Conservation (phyloP, 1,140 invertebrate genomes). For the Macrotrachela quadricornifera region DNA sequence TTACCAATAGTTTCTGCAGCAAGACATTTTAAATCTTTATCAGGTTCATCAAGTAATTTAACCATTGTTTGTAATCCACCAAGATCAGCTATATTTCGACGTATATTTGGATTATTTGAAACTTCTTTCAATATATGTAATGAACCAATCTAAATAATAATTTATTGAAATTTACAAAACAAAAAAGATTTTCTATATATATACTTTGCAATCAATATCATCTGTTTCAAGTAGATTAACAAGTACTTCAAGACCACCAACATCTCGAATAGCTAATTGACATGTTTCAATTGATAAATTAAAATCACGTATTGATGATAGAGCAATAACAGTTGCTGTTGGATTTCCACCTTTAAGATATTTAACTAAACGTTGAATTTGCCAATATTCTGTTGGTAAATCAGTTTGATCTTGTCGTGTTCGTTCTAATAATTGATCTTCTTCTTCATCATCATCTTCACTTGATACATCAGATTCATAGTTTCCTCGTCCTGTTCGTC, state of each 20-base stretch:
- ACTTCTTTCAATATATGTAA: slow-evolving; percentile 55
- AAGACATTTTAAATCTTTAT: slow-evolving; percentile 58
- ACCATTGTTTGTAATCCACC: slow-evolving; percentile 42
- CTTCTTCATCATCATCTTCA: slow-evolving; percentile 13
- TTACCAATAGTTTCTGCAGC: slow-evolving; percentile 47
- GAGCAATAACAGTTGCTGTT: slow-evolving; percentile 67
- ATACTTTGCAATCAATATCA: slow-evolving; percentile 56
- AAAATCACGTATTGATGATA: slow-evolving; percentile 69
- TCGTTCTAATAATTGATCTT: slow-evolving; percentile 25
- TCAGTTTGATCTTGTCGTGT: slow-evolving; percentile 25
- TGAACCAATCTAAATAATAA: slow-evolving; percentile 44
- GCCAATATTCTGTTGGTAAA: slow-evolving; percentile 49
- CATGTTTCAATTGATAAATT: slow-evolving; percentile 54
- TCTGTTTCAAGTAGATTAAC: slow-evolving; percentile 71
- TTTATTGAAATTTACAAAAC: no score
- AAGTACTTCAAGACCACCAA: slow-evolving; percentile 66
- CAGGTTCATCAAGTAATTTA: slow-evolving; percentile 45
- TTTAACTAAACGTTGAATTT: slow-evolving; percentile 74
- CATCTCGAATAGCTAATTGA: slow-evolving; percentile 51
- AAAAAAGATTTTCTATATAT: not conserved
- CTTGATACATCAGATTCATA: not conserved
- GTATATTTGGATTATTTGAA: slow-evolving; percentile 50
- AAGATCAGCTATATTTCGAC: slow-evolving; percentile 56
- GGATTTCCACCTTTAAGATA: slow-evolving; percentile 83
- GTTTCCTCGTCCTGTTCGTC: no score